Evolutionary conservation across 2,888 invertebrate species (phyloP), one percentile per base, ranked within the genome.

Genomic region (Sarcophaga carnaria): DNA sequence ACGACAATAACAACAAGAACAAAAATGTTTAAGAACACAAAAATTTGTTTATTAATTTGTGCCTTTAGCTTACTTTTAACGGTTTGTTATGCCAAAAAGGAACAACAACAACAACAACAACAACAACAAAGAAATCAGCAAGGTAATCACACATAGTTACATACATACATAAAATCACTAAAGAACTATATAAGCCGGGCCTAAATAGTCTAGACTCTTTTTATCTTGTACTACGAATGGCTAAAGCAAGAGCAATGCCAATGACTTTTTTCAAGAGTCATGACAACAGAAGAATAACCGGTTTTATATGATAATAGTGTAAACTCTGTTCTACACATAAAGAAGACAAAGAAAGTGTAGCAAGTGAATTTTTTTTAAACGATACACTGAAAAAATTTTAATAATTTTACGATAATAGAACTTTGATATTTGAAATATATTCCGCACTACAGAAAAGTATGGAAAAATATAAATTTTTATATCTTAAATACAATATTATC

Each of bases 111-210:
- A 37, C 88, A 89, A 80, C 66, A 88, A 64, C 22, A 22, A 22
- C 54, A 79, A 49, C 88, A 89, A 72, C 90, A 90, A 71, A 89
- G 88, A 80, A 91, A 88, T 66, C 92, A 90, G 66, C 91, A 91
- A 92, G 92, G 92, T 92, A 91, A 85, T 66, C 66, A 17, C 63
- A 66, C 17, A n/a, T 47, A 14, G 12, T 14, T 54, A 54, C 54
- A 14, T 10, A 12, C 2, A 8, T 37, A 37, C 37, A 37, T 37
- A 49, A 70, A 17, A 20, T n/a, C 60, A 49, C 59, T 22, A 71
- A 59, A 12, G 25, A 12, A 25, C 37, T 62, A 74, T 54, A 5
- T 54, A 54, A 17, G 54, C 17, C 54, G 54, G 54, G 54, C 14
- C 66, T 67, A 14, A 49, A 49, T 6, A 27, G 66, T 83, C 66